These are phyloP conservation scores for Chunga burmeisteri DNA, from an alignment of 2,113 vertebrate genomes.

Conservation along the genomic window DNA sequence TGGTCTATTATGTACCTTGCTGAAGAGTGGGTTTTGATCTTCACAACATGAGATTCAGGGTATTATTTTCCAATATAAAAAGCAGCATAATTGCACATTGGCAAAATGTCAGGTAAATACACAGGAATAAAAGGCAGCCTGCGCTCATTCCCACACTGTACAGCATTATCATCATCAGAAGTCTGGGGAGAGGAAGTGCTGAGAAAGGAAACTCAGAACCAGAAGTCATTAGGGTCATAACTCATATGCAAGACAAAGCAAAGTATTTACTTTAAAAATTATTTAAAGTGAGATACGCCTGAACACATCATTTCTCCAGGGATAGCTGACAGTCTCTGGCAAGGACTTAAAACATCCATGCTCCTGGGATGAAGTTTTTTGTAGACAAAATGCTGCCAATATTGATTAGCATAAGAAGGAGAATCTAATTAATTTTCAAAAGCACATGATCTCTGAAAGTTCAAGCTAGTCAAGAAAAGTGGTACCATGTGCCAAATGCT, in stretches of 20 bases:
- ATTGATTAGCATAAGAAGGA: neutral
- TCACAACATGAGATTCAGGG: neutral
- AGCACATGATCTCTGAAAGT: neutral
- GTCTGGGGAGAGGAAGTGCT: neutral
- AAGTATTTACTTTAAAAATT: slow-evolving; percentile 24
- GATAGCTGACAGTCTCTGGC: neutral
- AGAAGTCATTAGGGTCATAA: slow-evolving; percentile 33
- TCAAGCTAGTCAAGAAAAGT: neutral
- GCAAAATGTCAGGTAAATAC: slow-evolving; percentile 16
- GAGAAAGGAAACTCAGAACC: slow-evolving; percentile 23
- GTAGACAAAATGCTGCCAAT: neutral
- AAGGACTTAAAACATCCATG: neutral
- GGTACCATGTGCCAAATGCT: neutral
- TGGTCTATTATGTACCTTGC: neutral
- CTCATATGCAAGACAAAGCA: slow-evolving; percentile 19
- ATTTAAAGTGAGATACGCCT: neutral
- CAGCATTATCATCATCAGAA: neutral
- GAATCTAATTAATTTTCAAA: neutral
- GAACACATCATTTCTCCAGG: neutral
- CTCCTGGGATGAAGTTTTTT: neutral
- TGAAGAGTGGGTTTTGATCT: neutral
- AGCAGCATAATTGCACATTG: neutral
- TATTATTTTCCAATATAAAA: neutral
- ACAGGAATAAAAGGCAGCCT: neutral
- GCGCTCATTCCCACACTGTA: neutral